Evolutionary conservation across 2,113 vertebrate genomes (phyloP), one percentile per base, ranked within the genome.

Genomic region (Butastur rufipennis): DNA sequence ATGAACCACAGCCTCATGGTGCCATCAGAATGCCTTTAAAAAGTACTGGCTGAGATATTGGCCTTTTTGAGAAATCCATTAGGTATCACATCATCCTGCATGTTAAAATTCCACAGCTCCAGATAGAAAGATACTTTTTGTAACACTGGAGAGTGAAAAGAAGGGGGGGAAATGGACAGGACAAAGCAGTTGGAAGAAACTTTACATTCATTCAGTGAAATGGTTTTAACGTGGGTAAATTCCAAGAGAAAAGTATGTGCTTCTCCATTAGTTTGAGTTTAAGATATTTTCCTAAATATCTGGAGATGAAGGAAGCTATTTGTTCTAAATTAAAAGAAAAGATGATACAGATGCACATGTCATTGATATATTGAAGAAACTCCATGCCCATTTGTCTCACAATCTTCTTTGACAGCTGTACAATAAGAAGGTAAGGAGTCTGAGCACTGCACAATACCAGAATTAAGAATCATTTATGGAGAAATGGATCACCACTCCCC

Each of bases 181-280:
- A 84, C 14, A 86, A 72, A 81, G 66, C 32, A 74, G 19, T 0
- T 59, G 29, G 38, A 62, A 91, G 40, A 81, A 70, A 81, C 27
- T 81, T 52, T 7, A 50, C 36, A 48, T 31, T 84, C 21, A 61
- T 27, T 68, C 47, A 50, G 55, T 62, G 38, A 87, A 63, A 90
- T 45, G 21, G 27, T 17, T 81, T 84, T 62, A n/a, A 16, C 3
- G 32, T 4, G 52, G 36, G n/a, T 42, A 77, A 81, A 73, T 45
- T 78, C 29, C 50, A 78, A 15, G 3, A 52, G 53, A 59, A 58
- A 88, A 34, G 11, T 0, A 9, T 0, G 0, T 77, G 17, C 2
- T 9, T 47, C 34, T 70, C 19, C 20, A 50, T 56, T 70, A 31
- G 13, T 42, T 88, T 88, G 80, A 27, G 12, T 42, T 86, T 88